These are phyloP conservation scores for Oreocharis arfaki DNA, from an alignment of 2,113 vertebrate genomes.

Conservation along the genomic window DNA sequence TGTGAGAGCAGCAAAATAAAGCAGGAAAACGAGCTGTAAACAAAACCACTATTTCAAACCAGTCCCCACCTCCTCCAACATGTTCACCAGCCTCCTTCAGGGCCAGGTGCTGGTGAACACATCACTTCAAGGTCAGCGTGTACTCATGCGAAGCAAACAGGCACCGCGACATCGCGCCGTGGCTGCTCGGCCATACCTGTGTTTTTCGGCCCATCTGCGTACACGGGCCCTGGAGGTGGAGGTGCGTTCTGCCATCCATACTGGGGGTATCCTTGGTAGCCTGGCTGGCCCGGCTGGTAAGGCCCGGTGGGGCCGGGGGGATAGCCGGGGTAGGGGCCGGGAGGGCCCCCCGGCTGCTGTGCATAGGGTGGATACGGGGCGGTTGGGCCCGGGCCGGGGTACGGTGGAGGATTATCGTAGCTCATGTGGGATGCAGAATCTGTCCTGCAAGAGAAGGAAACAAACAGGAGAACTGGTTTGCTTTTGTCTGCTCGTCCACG, in stretches of 20 bases:
- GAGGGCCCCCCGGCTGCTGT: slow-evolving; percentile 70
- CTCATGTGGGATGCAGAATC: slow-evolving; percentile 74
- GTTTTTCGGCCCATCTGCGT: slow-evolving; percentile 88
- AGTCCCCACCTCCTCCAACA: background rate
- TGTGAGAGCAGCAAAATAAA: background rate
- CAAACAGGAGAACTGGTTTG: slow-evolving; percentile 32
- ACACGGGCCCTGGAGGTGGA: slow-evolving; percentile 79
- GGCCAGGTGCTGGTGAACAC: background rate
- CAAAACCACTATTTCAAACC: background rate
- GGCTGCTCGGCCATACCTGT: slow-evolving; percentile 75
- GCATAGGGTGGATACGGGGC: slow-evolving; percentile 86
- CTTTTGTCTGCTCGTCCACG: background rate
- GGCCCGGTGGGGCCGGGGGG: slow-evolving; percentile 74
- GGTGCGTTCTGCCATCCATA: slow-evolving; percentile 82
- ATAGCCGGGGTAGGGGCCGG: slow-evolving; percentile 73
- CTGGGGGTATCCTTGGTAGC: slow-evolving; percentile 82
- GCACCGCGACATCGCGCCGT: accelerated
- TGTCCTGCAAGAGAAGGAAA: slow-evolving; percentile 54
- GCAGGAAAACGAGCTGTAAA: background rate
- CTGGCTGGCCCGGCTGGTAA: slow-evolving; percentile 80
- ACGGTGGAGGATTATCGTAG: slow-evolving; percentile 88
- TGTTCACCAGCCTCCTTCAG: background rate
- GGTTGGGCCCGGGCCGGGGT: slow-evolving; percentile 77
- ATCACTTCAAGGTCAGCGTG: background rate
- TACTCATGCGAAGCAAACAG: background rate